These are phyloP conservation scores for Athalia cordata DNA, from an alignment of 2,888 invertebrate genomes.

Conservation along the genomic window DNA sequence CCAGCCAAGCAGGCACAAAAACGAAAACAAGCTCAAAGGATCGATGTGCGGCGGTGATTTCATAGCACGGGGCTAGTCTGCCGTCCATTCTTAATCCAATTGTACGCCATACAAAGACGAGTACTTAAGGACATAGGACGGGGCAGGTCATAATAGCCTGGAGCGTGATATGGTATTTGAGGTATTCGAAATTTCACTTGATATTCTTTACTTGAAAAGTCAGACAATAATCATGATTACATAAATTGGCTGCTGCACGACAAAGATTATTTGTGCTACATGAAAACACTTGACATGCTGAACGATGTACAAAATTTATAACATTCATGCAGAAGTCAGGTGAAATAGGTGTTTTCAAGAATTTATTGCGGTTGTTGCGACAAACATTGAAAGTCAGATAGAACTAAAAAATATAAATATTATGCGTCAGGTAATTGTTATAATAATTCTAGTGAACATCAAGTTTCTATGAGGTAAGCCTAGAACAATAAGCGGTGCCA, in stretches of 20 bases:
- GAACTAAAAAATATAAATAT: not conserved
- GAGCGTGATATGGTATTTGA: slow-evolving; percentile 5
- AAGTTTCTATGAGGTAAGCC: not conserved
- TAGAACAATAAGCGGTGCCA: not conserved
- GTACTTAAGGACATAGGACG: not conserved
- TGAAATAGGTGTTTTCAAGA: no score
- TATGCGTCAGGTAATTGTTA: not conserved
- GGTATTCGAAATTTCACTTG: not conserved
- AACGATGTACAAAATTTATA: not conserved
- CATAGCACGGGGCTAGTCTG: slow-evolving; percentile 23
- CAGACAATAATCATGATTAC: not conserved
- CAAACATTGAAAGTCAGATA: not conserved
- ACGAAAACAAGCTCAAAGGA: slow-evolving; percentile 3
- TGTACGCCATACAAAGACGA: not conserved
- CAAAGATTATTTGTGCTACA: not conserved
- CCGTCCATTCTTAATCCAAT: slow-evolving; percentile 25
- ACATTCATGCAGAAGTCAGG: no score
- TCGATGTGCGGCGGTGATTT: not conserved
- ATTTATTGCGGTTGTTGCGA: no score
- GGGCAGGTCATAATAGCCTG: not conserved
- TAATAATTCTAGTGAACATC: not conserved
- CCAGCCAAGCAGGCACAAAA: not conserved
- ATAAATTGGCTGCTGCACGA: slow-evolving; percentile 12
- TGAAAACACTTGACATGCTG: not conserved
- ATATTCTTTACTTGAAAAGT: not conserved